Evolutionary conservation across 2,113 vertebrate genomes (phyloP), one percentile per base, ranked within the genome.

Genomic region (Manacus vitellinus): DNA sequence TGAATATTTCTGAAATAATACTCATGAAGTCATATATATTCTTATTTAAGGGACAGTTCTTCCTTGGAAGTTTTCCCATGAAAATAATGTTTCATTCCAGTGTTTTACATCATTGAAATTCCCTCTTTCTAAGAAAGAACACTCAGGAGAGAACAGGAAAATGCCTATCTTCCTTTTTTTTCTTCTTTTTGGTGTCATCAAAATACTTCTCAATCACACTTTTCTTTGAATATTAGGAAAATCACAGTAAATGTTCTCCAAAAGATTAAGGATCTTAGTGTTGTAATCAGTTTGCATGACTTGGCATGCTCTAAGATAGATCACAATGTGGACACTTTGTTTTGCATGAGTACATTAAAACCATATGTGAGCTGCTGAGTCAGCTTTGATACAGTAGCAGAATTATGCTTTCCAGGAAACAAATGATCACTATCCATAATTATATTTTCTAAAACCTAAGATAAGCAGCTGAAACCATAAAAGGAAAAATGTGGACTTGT

Each of bases 331-430:
- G 33, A 24, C 51, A 27, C 39, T 80, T 79, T 28, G 14, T 80
- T 92, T 92, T 74, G 19, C 43, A 41, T 23, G 14, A 76, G 8
- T 68, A 44, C 27, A 80, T 82, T 92, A 88, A 92, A 96, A 80
- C 8, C 51, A 96, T 75, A 71, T 71, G 55, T 74, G 47, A 83
- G 31, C 30, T 92, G 76, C 68, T 77, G 76, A 86, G 39, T 90
- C 85, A 92, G 51, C 51, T 86, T 88, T 88, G 90, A 67, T 86
- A 72, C 20, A 84, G 76, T 80, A 90, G 61, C 71, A 94, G 14
- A 89, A 44, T 86, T 75, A 59, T 39, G 25, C 55, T 94, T 83
- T 90, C 72, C 75, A 95, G 72, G 72, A 93, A 93, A 91, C 8
- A 86, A 92, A 81, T 27, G 1, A 76, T 80, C 65, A 52, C 10